Evolutionary conservation across 2,888 invertebrate genomes (phyloP), one percentile per base, ranked within the genome.

Genomic region (Siphlonurus alternatus): DNA sequence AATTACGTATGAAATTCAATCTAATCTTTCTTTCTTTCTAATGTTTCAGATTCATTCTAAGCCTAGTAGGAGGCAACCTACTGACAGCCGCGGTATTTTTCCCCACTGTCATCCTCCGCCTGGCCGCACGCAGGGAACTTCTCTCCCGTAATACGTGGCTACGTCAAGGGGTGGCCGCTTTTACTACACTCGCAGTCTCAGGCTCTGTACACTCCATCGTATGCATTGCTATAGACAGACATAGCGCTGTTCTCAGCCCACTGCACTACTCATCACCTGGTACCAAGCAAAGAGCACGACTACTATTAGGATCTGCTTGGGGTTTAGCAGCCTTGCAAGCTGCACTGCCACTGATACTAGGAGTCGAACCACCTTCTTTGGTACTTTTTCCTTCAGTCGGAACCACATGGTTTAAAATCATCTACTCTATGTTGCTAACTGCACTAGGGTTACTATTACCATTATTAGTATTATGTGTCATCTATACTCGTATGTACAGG

Each of bases 261-360:
- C 73, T 80, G 3, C 80, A 79, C 69, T 80, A 80, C 71, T 75
- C 76, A 66, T 78, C 78, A 74, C 75, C 76, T 3, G 74, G 79
- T 59, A 80, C 79, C 0, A 69, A 76, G 10, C 71, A 72, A 54
- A 72, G 78, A 23, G 75, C 76, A 63, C 71, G 74, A 18, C 69
- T 72, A 19, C 74, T 78, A 72, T 77, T 79, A 51, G 71, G 73
- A 1, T 69, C 72, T 2, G 74, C 76, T 19, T 76, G 78, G 78
- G 62, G 73, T 15, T 66, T 76, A 51, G 76, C 77, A 0, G 68
- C 74, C 2, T 68, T 74, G 1, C 71, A 77, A 22, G 75, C 78
- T 2, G 66, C 74, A 1, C 76, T 76, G 1, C 75, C 75, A 0
- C 66, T 75, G n/a, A 71, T 66, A 67, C 69, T 64, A 18, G 63